Base-by-base conservation (phyloP, 1,140 invertebrate species). In the Drosophila melanica region DNA sequence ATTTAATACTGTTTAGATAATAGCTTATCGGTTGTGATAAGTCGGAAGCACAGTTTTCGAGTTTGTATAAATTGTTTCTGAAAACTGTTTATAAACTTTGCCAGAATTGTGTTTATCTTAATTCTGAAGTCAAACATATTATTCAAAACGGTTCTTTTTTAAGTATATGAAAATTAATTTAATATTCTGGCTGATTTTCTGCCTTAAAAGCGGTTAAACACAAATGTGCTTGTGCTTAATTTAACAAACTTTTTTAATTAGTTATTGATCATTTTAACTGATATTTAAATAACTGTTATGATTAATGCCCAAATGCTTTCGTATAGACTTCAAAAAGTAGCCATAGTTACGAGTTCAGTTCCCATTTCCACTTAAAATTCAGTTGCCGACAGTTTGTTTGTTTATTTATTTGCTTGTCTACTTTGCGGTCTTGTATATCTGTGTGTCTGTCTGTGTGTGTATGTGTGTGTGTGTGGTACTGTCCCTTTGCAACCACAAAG, bases 401-500 rank as follows among this genome's bases (percentile, higher is more conserved):
- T 50, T 62, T 62, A 57, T 70, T 64, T 70, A 27, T 73, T 60
- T 74, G 48, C 60, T 54, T 71, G 51, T 27, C 66, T 69, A 51
- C 35, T 48, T 57, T 69, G 65, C 62, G 71, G 66, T 60, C 57
- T 50, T 16, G 44, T 47, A 12, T 23, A 11, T n/a, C n/a, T n/a
- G n/a, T n/a, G n/a, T 18, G 11, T 44, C n/a, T 37, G 42, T 54
- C 23, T 64, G 45, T 39, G n/a, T 47, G n/a, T 20, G 37, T 37
- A 10, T 37, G 27, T 37, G 30, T 58, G 12, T 69, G 48, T 63
- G 16, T 64, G 27, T n/a, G 55, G 9, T 27, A 33, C 45, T 74
- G 71, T 74, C 71, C 71, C 71, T 69, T 54, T 69, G 71, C 71
- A 47, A 63, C 71, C 71, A 55, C 71, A 74, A 74, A 74, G 71